Evolutionary conservation across 2,888 invertebrate species (phyloP), one percentile per base, ranked within the genome.

Genomic region (Gymnoscelis rufifasciata): DNA sequence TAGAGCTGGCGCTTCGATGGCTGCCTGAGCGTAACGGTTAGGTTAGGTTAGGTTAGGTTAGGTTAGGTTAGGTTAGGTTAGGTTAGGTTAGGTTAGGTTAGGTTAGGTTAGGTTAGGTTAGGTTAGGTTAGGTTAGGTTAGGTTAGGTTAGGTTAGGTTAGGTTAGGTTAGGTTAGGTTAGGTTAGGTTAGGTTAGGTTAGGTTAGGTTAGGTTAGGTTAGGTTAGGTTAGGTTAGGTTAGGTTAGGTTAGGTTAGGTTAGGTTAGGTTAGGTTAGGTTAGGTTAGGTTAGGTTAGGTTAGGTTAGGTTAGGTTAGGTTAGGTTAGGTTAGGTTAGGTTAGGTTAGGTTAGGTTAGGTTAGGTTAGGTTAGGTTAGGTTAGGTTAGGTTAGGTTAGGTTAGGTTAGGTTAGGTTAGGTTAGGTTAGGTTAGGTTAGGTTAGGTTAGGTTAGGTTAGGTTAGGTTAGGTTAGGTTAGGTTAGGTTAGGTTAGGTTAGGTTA

Each of bases 131-230:
- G 54, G 48, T 54, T 49, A 48, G 51, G 46, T 44, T 43, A 50
- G 43, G 49, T 48, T 46, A 48, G 54, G 46, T 47, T 43, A 51
- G 48, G 50, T 51, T 42, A 38, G 45, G 33, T 35, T 33, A 48
- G 43, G 48, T 43, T 43, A 45, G 37, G 53, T 53, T 53, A 50
- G 53, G 50, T 53, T 53, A 53, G 53, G 53, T 54, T 51, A 51
- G 54, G 51, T 54, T 54, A 54, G 54, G 54, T 54, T 54, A 51
- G 54, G 51, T 54, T 54, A 54, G 54, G 54, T 54, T 54, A 54
- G 54, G 51, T 51, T 51, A 54, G 54, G 54, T 54, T 49, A 51
- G 51, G 49, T 51, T 54, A 52, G 55, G 55, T 55, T 55, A 55
- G 54, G 51, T 54, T 54, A 54, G 51, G 54, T 54, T 53, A 50